phyloP scores from a whole-genome alignment of 2,797 vertebrate genomes.

The Lepus townsendii region DNA sequence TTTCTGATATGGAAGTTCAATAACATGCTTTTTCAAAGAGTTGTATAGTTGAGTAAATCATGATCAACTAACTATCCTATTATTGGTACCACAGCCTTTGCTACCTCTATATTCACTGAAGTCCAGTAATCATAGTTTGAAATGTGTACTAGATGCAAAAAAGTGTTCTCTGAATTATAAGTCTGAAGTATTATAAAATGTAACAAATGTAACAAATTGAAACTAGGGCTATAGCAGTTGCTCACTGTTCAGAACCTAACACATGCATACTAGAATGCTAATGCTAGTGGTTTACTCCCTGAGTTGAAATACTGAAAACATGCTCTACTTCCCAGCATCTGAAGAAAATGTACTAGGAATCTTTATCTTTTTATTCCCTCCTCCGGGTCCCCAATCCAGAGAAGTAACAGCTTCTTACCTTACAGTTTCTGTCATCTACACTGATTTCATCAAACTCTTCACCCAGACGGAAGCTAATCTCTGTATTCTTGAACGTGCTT shows the following conservation, averaged over 20 bases:
- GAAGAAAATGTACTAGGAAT: neutral
- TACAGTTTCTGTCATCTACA: conserved; percentile 95
- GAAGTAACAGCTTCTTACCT: conserved; percentile 89
- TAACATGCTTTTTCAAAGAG: neutral
- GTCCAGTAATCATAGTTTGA: neutral
- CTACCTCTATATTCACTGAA: neutral
- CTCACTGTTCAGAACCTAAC: neutral
- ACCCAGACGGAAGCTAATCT: conserved; percentile 95
- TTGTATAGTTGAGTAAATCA: neutral
- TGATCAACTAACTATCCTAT: neutral
- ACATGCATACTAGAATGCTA: neutral
- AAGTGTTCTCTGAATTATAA: conserved; percentile 30
- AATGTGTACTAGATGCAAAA: neutral
- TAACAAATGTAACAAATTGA: neutral
- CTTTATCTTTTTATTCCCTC: neutral
- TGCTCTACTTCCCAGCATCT: neutral
- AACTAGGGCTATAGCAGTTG: neutral
- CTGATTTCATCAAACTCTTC: conserved; percentile 96
- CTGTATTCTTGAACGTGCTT: conserved; percentile 96
- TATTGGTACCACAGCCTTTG: neutral
- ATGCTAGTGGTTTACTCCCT: neutral
- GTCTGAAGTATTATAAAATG: neutral
- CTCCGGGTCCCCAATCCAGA: fast-evolving
- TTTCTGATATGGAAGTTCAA: neutral
- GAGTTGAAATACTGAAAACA: neutral